Evolutionary conservation across 1,140 invertebrate genomes (phyloP).

Genomic region (Hylyphantes graminicola): DNA sequence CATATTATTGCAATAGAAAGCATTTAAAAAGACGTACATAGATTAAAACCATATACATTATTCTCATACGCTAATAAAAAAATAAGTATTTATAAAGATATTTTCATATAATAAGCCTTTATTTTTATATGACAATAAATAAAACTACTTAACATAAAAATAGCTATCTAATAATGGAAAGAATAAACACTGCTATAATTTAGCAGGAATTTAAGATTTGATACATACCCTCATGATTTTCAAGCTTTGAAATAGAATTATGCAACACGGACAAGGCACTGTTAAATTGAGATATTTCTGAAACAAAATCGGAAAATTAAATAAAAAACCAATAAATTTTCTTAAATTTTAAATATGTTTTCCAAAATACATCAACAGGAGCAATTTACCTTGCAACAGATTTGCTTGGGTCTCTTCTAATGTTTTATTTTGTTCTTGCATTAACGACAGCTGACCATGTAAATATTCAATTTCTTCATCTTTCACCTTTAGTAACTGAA

Average conservation of each 20-base stretch:
- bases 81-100: no score
- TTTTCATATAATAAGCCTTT: background rate
- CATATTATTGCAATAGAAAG: no score
- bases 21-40: no score
- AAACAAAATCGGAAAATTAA: background rate
- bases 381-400: constrained; percentile 15
- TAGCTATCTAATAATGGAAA: background rate
- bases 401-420: background rate
- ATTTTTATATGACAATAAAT: background rate
- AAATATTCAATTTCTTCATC: constrained; percentile 31
- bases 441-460: background rate
- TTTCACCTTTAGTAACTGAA: background rate
- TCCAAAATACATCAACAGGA: background rate
- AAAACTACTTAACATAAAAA: background rate
- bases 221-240: constrained; percentile 25
- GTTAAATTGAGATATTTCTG: constrained; percentile 28
- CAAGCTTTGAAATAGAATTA: background rate
- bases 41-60: no score
- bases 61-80: no score
- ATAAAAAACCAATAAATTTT: background rate
- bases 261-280: background rate
- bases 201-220: background rate
- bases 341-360: background rate
- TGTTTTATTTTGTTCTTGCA: background rate
- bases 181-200: background rate